Conservation (phyloP, 2,888 invertebrate genomes). For the Crepidodera aurea region DNA sequence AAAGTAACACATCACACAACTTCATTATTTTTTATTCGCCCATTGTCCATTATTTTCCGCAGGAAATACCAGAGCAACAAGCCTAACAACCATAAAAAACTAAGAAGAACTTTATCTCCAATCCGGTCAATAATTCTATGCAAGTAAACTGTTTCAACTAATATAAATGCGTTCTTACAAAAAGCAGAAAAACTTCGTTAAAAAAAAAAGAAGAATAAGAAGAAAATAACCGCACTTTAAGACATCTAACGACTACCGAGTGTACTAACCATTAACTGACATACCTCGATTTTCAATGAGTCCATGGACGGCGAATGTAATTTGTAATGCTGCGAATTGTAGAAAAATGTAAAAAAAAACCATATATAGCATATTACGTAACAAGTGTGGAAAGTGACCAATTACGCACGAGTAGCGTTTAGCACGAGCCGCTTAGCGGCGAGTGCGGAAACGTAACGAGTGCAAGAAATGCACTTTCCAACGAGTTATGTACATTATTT, state of each 20-base stretch:
- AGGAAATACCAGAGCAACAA: slow-evolving; percentile 21
- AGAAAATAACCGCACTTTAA: slow-evolving; percentile 17
- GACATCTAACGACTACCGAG: slow-evolving; percentile 14
- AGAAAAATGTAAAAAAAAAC: neutral
- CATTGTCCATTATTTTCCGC: slow-evolving; percentile 12
- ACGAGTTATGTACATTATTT: too few relatives aligned
- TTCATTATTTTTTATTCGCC: neutral
- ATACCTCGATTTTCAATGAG: neutral
- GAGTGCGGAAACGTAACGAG: too few relatives aligned
- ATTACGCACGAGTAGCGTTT: too few relatives aligned
- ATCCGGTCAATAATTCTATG: slow-evolving; percentile 21
- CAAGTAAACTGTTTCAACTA: slow-evolving; percentile 24
- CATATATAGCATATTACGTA: too few relatives aligned
- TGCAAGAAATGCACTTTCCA: too few relatives aligned
- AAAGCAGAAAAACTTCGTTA: slow-evolving; percentile 13
- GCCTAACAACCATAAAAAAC: neutral
- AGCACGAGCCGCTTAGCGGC: too few relatives aligned
- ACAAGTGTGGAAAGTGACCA: too few relatives aligned
- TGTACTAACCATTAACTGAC: slow-evolving; percentile 1
- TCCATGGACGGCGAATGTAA: neutral
- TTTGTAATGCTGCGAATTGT: too few relatives aligned
- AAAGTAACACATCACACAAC: neutral
- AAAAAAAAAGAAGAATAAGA: slow-evolving; percentile 15
- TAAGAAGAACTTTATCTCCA: slow-evolving; percentile 16
- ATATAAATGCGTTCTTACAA: slow-evolving; percentile 16